Evolutionary conservation across 2,888 invertebrate species (phyloP).

Genomic region (Hymenopus coronatus): DNA sequence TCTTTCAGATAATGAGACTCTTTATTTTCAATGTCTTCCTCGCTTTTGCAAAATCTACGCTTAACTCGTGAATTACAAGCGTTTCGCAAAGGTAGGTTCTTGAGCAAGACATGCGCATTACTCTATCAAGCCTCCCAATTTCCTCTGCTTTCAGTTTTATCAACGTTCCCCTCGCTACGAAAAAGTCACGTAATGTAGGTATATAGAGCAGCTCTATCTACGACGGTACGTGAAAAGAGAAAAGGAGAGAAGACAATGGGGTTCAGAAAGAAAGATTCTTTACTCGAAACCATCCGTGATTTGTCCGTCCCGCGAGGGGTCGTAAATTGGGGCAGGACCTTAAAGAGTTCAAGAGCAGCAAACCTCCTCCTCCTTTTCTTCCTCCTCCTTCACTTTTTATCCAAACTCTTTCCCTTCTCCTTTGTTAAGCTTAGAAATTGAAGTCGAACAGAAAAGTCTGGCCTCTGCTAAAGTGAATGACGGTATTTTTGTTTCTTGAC

Average conservation of each 20-base stretch:
- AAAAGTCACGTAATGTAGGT: background rate
- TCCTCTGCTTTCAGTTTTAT: background rate
- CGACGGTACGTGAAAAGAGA: background rate
- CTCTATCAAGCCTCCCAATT: background rate
- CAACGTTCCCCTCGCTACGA: background rate
- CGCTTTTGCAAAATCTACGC: too few species aligned
- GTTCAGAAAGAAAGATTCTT: background rate
- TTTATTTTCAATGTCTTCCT: too few species aligned
- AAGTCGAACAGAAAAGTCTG: background rate
- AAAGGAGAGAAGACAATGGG: background rate
- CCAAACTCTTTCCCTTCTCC: background rate
- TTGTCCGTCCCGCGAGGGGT: background rate
- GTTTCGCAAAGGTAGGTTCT: background rate
- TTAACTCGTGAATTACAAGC: too few species aligned
- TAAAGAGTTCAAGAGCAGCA: background rate
- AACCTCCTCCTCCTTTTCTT: background rate
- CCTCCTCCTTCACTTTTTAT: background rate
- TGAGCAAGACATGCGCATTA: background rate
- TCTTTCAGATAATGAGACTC: too few species aligned
- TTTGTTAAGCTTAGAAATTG: background rate
- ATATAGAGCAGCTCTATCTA: background rate
- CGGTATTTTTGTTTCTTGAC: too few species aligned
- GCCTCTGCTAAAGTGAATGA: too few species aligned
- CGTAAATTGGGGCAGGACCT: background rate
- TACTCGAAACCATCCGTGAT: background rate